Percentiles rank a stretch among this genome's conserved stretches.
phyloP scores from a whole-genome alignment of 2,888 invertebrate genomes.

The Ophion ellenae region DNA sequence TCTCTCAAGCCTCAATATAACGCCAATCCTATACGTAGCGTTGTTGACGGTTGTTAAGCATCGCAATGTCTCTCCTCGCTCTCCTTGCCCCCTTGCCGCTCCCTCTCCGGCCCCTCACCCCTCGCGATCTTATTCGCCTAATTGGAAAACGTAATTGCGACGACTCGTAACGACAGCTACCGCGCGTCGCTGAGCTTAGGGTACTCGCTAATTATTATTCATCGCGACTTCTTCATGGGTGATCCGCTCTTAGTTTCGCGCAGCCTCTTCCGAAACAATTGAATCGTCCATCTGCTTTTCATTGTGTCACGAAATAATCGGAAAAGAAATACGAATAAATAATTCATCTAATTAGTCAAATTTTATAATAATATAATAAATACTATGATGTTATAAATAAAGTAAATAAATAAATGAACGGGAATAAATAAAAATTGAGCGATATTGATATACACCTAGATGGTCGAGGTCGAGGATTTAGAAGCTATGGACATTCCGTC shows the following conservation, averaged over 20 bases:
- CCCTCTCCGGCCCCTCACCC: neutral
- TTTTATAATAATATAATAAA: neutral
- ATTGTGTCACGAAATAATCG: neutral
- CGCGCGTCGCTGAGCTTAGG: conserved; percentile 15
- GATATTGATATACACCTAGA: neutral
- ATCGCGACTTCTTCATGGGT: conserved; percentile 57
- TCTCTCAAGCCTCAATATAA: conserved; percentile 47
- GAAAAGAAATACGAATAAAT: neutral
- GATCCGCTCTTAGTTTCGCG: conserved; percentile 51
- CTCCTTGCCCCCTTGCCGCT: conserved; percentile 20
- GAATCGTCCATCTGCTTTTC: neutral
- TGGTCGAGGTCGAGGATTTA: too few species aligned
- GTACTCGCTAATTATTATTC: conserved; percentile 64
- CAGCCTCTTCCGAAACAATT: neutral
- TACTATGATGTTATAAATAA: too few species aligned
- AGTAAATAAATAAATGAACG: too few species aligned
- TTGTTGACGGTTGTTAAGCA: conserved; percentile 46
- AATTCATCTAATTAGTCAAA: neutral
- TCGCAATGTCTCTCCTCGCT: conserved; percentile 39
- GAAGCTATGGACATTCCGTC: too few species aligned
- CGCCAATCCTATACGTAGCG: conserved; percentile 49
- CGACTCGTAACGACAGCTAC: conserved; percentile 38
- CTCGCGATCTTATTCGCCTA: conserved; percentile 53
- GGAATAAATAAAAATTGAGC: too few species aligned
- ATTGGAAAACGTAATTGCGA: conserved; percentile 65